Conservation (phyloP, 2,888 invertebrate genomes). For the Cantharis lateralis region DNA sequence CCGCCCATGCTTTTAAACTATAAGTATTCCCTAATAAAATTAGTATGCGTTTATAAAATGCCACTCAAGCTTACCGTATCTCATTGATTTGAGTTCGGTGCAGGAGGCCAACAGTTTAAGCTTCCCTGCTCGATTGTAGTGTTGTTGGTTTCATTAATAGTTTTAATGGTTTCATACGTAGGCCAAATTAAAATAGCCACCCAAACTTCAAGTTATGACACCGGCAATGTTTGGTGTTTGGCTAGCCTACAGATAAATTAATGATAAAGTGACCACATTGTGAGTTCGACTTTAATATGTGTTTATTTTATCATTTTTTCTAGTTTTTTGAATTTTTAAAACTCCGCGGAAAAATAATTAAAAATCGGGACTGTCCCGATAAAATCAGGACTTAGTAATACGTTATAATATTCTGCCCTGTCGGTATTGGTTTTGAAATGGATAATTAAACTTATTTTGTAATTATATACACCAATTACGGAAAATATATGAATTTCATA, state of each 20-base stretch:
- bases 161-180: background rate
- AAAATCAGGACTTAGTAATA: too few relatives aligned
- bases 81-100: constrained; percentile 27
- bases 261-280: too few relatives aligned
- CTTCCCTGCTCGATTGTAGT: constrained; percentile 12
- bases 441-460: background rate
- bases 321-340: too few relatives aligned
- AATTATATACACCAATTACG: background rate
- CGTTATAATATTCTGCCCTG: too few relatives aligned
- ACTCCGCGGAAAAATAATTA: too few relatives aligned
- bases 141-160: constrained; percentile 1
- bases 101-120: constrained; percentile 14
- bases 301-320: too few relatives aligned
- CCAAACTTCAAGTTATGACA: background rate
- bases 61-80: constrained; percentile 20
- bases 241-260: too few relatives aligned
- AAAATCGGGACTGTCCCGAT: too few relatives aligned
- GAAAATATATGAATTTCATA: background rate
- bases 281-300: too few relatives aligned
- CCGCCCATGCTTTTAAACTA: constrained; percentile 34
- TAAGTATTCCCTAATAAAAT: constrained; percentile 34
- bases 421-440: background rate
- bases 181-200: background rate
- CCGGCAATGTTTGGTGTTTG: background rate
- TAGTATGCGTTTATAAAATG: constrained; percentile 34